These are phyloP conservation scores for Bruchidius siliquastri DNA, from an alignment of 2,888 invertebrate species.

Conservation along the genomic window DNA sequence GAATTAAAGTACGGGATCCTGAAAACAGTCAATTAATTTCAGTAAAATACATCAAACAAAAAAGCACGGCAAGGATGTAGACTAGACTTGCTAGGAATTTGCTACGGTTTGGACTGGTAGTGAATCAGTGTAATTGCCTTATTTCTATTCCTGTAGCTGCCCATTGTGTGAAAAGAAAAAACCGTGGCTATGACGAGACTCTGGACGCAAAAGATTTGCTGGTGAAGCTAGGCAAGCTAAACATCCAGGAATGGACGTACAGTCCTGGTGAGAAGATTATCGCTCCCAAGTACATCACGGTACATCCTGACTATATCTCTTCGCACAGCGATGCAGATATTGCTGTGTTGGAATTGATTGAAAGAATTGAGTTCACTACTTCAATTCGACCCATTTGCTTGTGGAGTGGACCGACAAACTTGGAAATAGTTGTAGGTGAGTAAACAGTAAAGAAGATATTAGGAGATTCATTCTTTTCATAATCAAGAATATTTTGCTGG, in stretches of 20 bases:
- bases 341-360: slow-evolving; percentile 53
- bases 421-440: slow-evolving; percentile 32
- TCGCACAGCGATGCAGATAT: slow-evolving; percentile 55
- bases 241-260: slow-evolving; percentile 32
- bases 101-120: too few species aligned
- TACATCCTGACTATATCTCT: slow-evolving; percentile 56
- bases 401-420: slow-evolving; percentile 49
- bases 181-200: slow-evolving; percentile 8
- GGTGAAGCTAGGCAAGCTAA: slow-evolving; percentile 34
- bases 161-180: slow-evolving; percentile 35
- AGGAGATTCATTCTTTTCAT: too few species aligned
- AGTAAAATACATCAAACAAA: too few species aligned
- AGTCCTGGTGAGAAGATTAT: slow-evolving; percentile 29
- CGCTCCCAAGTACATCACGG: slow-evolving; percentile 42
- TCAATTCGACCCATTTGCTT: slow-evolving; percentile 59
- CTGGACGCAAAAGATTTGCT: slow-evolving; percentile 30
- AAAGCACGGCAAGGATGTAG: too few species aligned
- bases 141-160: slow-evolving; percentile 33
- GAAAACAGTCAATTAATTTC: too few species aligned
- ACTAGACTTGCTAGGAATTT: too few species aligned
- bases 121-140: too few species aligned
- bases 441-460: neutral
- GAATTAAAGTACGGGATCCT: too few species aligned
- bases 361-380: slow-evolving; percentile 50
- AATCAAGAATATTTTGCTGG: too few species aligned